These are phyloP conservation scores for Echiichthys vipera DNA, from an alignment of 2,797 vertebrate species.

Conservation along the genomic window DNA sequence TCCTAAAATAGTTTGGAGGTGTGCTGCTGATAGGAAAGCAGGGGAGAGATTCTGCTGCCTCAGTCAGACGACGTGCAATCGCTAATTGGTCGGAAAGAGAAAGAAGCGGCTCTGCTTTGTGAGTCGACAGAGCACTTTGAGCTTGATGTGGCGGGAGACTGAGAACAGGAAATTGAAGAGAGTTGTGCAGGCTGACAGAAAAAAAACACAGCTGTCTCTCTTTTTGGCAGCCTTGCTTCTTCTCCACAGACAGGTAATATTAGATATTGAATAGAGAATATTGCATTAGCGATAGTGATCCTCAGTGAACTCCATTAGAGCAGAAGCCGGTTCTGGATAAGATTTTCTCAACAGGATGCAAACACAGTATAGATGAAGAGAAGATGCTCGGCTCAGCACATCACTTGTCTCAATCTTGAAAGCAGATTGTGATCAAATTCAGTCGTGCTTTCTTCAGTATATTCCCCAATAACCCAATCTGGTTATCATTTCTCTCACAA, in stretches of 20 bases:
- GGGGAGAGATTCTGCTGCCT: background rate
- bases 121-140: conserved; percentile 23
- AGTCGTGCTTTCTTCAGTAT: background rate
- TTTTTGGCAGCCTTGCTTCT: conserved; percentile 7
- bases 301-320: conserved; percentile 29
- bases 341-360: conserved; percentile 6
- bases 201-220: background rate
- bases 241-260: conserved; percentile 39
- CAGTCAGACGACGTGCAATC: background rate
- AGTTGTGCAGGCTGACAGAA: background rate
- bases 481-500: conserved; percentile 15
- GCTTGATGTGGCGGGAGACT: conserved; percentile 2
- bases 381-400: background rate
- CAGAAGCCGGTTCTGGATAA: conserved; percentile 6
- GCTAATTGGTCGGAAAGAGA: background rate
- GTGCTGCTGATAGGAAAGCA: background rate
- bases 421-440: conserved; percentile 12
- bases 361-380: background rate
- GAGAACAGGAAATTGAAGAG: conserved; percentile 7
- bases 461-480: background rate
- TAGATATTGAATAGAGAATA: conserved; percentile 35
- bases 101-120: background rate
- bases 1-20: background rate
- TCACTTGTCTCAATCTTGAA: background rate
- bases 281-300: conserved; percentile 31